Conservation (phyloP, 2,888 invertebrate species). For the Hedya salicella region DNA sequence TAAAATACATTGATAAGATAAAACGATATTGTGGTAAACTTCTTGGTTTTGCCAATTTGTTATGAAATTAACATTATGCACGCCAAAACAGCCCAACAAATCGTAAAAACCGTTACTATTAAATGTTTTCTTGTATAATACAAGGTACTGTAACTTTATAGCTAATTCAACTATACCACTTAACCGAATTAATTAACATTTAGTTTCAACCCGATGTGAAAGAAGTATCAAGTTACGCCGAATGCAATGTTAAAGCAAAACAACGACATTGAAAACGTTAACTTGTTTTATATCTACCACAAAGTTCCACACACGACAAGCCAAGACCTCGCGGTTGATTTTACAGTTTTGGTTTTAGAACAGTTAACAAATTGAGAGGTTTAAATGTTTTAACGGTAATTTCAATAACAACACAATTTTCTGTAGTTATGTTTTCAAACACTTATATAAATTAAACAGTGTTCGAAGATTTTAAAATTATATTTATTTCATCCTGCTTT, state of each 20-base stretch:
- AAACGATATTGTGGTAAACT: neutral
- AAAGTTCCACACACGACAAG: slow-evolving; percentile 2
- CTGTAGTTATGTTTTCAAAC: no score
- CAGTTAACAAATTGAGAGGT: neutral
- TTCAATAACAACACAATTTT: no score
- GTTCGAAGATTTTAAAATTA: no score
- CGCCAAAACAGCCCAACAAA: no score
- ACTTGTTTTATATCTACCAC: slow-evolving; percentile 41
- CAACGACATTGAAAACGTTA: slow-evolving; percentile 44
- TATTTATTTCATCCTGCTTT: no score
- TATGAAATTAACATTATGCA: neutral
- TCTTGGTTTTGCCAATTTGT: slow-evolving; percentile 15
- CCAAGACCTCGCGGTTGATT: neutral
- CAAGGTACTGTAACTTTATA: neutral
- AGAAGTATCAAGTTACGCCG: slow-evolving; percentile 56
- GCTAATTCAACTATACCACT: slow-evolving; percentile 42
- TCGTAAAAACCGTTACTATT: no score
- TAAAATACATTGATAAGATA: slow-evolving; percentile 16
- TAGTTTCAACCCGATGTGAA: slow-evolving; percentile 55
- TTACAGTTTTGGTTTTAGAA: neutral
- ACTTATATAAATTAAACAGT: no score
- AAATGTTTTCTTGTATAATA: neutral
- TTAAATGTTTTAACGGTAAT: neutral
- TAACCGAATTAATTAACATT: slow-evolving; percentile 58
- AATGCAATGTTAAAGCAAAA: slow-evolving; percentile 44